Evolutionary conservation across 2,113 vertebrate species (phyloP).

Genomic region (Numenius arquata): DNA sequence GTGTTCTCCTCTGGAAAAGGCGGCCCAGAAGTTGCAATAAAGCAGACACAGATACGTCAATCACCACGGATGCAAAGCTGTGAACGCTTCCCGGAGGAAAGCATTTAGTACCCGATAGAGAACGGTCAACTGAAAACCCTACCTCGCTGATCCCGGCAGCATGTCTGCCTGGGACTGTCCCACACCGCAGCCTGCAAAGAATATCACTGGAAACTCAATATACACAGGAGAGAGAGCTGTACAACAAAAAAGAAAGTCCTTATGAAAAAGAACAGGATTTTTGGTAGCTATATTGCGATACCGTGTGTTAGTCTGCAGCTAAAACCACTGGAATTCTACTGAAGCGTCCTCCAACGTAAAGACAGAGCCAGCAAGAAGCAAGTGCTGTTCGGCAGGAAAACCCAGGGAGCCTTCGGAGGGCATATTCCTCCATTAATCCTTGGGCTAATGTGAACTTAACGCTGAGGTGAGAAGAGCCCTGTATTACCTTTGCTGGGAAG

Average conservation of each 20-base stretch:
- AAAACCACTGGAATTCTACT: not conserved
- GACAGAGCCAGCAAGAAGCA: not conserved
- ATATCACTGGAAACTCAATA: fast-evolving
- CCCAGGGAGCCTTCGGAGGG: not conserved
- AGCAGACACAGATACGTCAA: slow-evolving; percentile 27
- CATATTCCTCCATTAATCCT: not conserved
- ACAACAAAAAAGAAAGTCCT: not conserved
- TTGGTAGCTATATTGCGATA: not conserved
- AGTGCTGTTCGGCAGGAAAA: not conserved
- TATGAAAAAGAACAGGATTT: not conserved
- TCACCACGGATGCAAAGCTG: not conserved
- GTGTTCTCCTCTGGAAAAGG: slow-evolving; percentile 34
- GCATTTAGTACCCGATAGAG: not conserved
- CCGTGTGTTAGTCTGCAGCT: not conserved
- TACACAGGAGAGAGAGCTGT: not conserved
- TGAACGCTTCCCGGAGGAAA: not conserved
- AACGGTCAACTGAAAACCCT: not conserved
- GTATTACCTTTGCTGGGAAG: not conserved
- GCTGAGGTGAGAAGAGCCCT: not conserved
- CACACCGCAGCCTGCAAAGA: not conserved
- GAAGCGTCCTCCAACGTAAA: not conserved
- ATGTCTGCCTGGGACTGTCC: not conserved
- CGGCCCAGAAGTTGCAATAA: not conserved
- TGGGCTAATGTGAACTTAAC: fast-evolving
- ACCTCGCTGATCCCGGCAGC: not conserved